phyloP scores from a whole-genome alignment of 2,113 vertebrate species.

The Lepus timidus region DNA sequence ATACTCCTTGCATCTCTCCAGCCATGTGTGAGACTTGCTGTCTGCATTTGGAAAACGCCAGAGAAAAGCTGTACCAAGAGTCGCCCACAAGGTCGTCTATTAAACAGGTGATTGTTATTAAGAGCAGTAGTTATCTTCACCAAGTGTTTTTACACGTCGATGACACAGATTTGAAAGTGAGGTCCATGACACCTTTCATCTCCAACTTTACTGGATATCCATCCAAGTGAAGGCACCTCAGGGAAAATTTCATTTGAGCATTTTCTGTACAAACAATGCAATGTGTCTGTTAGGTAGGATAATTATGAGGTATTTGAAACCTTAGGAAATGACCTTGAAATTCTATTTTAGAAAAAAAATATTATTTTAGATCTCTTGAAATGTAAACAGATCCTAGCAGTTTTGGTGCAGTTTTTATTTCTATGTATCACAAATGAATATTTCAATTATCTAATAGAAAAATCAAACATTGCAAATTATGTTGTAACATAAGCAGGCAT shows the following conservation, averaged over 20 bases:
- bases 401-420: background rate
- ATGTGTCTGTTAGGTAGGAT: background rate
- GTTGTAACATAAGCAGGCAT: background rate
- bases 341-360: slow-evolving; percentile 9
- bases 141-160: background rate
- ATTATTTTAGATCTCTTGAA: slow-evolving; percentile 6
- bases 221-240: background rate
- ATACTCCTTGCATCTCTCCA: background rate
- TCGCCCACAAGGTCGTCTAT: background rate
- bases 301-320: background rate
- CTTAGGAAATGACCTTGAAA: slow-evolving; percentile 7
- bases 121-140: background rate
- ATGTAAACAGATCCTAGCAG: background rate
- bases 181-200: background rate
- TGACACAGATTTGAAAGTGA: background rate
- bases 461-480: background rate
- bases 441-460: background rate
- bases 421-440: background rate
- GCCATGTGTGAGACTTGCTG: too few species aligned
- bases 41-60: background rate
- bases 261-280: background rate
- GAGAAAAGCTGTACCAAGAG: background rate
- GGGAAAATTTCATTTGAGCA: background rate
- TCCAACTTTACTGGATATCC: background rate
- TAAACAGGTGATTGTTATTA: background rate